phyloP scores from a whole-genome alignment of 2,113 vertebrate genomes.

The Ranitomeya imitator region DNA sequence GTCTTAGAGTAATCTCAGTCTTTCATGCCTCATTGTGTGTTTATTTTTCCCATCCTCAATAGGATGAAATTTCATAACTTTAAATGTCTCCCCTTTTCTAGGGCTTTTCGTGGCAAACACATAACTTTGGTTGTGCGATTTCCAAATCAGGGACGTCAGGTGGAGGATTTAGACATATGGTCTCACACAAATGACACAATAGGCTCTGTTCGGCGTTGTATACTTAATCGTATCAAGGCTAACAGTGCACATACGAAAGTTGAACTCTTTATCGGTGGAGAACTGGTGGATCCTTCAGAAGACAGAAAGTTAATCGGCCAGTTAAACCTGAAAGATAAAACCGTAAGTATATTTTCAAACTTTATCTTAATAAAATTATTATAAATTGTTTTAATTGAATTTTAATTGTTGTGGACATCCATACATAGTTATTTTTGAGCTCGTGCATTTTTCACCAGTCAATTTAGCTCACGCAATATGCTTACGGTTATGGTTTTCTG shows the following conservation, averaged over 20 bases:
- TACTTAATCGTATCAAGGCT: slow-evolving; percentile 95
- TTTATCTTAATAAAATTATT: too few relatives aligned
- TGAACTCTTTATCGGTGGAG: slow-evolving; percentile 94
- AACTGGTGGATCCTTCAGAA: slow-evolving; percentile 96
- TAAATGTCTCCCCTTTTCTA: slow-evolving; percentile 60
- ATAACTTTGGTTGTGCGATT: slow-evolving; percentile 96
- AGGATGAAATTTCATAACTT: too few relatives aligned
- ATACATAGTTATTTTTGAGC: too few relatives aligned
- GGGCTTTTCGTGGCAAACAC: slow-evolving; percentile 97
- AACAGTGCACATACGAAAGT: slow-evolving; percentile 97
- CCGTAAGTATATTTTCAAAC: slow-evolving; percentile 72
- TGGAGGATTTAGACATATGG: slow-evolving; percentile 98
- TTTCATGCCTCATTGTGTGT: too few relatives aligned
- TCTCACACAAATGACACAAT: slow-evolving; percentile 98
- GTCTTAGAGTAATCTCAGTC: too few relatives aligned
- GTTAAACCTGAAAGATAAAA: slow-evolving; percentile 98
- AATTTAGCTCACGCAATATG: not conserved
- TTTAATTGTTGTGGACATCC: too few relatives aligned
- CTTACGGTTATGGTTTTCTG: not conserved
- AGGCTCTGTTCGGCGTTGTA: slow-evolving; percentile 94
- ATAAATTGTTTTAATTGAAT: too few relatives aligned
- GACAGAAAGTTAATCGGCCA: slow-evolving; percentile 97
- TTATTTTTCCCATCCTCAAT: too few relatives aligned
- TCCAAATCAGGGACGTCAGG: slow-evolving; percentile 97
- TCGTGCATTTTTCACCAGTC: not conserved